Conservation (phyloP, 92 coral and sea anemone genomes). For the Phenganax marumi region DNA sequence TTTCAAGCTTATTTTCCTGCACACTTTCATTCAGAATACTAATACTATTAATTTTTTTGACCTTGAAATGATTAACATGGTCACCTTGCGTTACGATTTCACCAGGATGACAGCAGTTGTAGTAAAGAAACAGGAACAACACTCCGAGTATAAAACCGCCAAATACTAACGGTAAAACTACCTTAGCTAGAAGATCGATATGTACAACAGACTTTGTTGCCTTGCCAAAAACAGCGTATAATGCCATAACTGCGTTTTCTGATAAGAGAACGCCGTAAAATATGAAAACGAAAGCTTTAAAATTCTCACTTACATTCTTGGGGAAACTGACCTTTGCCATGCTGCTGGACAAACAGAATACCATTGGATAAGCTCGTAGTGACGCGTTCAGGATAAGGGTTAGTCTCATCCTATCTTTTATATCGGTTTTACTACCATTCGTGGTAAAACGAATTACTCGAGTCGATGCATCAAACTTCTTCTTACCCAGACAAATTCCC, state of each 20-base stretch:
- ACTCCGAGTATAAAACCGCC: slow-evolving; percentile 12
- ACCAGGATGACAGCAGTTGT: not conserved
- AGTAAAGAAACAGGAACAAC: not conserved
- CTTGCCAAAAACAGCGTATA: not conserved
- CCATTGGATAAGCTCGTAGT: slow-evolving; percentile 13
- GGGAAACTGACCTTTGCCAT: slow-evolving; percentile 10
- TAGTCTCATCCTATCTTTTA: not conserved
- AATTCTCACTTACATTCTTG: slow-evolving; percentile 2
- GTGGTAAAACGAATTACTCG: not conserved
- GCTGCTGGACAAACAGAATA: slow-evolving; percentile 8
- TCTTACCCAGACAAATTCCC: slow-evolving; percentile 1
- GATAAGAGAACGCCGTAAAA: not conserved
- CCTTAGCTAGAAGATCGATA: not conserved
- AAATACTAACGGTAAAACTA: slow-evolving; percentile 1
- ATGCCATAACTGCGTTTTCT: slow-evolving; percentile 7
- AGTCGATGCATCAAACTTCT: slow-evolving; percentile 3
- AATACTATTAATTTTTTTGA: not conserved
- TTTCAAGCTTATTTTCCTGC: not conserved
- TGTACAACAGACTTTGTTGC: not conserved
- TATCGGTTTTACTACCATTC: not conserved
- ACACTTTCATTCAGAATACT: not conserved
- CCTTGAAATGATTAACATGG: not conserved
- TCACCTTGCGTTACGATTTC: not conserved
- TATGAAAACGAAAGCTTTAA: not conserved
- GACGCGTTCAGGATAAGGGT: slow-evolving; percentile 14